A percentile compares a stretch with the other conserved stretches of the same genome.
Evolutionary conservation across 2,797 vertebrate genomes (phyloP).

Genomic region (Euphonia xanthogaster): DNA sequence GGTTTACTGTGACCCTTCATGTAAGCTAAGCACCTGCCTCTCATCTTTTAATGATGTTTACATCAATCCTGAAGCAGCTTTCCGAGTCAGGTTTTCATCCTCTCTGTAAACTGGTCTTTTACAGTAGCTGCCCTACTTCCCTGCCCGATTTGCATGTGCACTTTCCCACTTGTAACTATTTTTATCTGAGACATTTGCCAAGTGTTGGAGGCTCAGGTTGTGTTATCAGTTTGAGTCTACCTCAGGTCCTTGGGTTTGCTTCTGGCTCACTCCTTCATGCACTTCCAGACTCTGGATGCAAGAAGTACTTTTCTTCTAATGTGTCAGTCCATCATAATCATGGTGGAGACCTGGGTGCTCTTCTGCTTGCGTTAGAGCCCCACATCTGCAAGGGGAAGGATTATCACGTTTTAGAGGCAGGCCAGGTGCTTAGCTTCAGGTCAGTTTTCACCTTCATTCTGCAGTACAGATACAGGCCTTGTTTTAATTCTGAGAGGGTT

Average conservation of each 20-base stretch:
- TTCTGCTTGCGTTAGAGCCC: neutral
- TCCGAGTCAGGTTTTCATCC: neutral
- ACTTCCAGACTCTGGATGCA: fast-evolving
- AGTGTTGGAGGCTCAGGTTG: neutral
- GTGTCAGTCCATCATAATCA: fast-evolving
- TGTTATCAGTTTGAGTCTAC: neutral
- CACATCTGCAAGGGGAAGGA: neutral
- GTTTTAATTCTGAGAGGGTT: neutral
- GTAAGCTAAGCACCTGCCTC: neutral
- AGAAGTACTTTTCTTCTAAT: neutral
- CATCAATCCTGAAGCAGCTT: neutral
- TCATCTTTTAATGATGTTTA: neutral
- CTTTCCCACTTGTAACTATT: neutral
- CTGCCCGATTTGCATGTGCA: neutral
- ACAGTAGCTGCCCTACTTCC: neutral
- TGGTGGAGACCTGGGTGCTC: neutral
- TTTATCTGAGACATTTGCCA: neutral
- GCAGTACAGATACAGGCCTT: neutral
- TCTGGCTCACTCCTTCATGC: neutral
- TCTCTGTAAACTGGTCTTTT: neutral
- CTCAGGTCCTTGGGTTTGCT: neutral
- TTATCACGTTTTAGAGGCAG: neutral
- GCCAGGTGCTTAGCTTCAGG: neutral
- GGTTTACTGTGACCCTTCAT: neutral
- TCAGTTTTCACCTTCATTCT: neutral